These are phyloP conservation scores for Tachyglossus aculeatus DNA, from an alignment of 2,797 vertebrate species.

Conservation along the genomic window DNA sequence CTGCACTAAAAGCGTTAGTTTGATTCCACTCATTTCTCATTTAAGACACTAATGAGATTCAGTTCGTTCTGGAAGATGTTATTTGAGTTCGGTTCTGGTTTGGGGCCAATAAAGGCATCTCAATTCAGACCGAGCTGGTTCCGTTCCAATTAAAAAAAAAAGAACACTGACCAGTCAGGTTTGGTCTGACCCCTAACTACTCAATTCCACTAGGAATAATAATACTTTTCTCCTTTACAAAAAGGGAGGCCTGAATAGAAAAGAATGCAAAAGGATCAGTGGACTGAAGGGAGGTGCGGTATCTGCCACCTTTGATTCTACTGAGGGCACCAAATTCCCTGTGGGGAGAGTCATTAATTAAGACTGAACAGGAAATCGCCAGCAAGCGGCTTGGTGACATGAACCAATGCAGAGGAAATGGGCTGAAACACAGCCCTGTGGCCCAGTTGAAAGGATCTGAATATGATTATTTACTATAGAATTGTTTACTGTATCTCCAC, in stretches of 20 bases:
- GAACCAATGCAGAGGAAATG: constrained; percentile 12
- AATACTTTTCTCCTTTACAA: constrained; percentile 21
- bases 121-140: background rate
- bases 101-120: constrained; percentile 5
- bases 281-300: background rate
- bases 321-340: too few relatives aligned
- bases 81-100: too few relatives aligned
- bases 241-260: constrained; percentile 9
- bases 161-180: constrained; percentile 22
- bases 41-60: constrained; percentile 1
- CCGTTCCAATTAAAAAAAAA: constrained; percentile 5
- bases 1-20: constrained; percentile 16
- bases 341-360: too few relatives aligned
- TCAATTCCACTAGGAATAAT: background rate
- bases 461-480: constrained; percentile 40
- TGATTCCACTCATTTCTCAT: constrained; percentile 21
- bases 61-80: constrained; percentile 6
- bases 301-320: too few relatives aligned
- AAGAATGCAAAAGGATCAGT: background rate
- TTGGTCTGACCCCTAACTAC: background rate
- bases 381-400: constrained; percentile 13
- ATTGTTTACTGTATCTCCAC: constrained; percentile 70
- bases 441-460: constrained; percentile 45
- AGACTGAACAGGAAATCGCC: constrained; percentile 14
- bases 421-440: constrained; percentile 4